Evolutionary conservation across 2,113 vertebrate genomes (phyloP).

Genomic region (Mustela lutreola): DNA sequence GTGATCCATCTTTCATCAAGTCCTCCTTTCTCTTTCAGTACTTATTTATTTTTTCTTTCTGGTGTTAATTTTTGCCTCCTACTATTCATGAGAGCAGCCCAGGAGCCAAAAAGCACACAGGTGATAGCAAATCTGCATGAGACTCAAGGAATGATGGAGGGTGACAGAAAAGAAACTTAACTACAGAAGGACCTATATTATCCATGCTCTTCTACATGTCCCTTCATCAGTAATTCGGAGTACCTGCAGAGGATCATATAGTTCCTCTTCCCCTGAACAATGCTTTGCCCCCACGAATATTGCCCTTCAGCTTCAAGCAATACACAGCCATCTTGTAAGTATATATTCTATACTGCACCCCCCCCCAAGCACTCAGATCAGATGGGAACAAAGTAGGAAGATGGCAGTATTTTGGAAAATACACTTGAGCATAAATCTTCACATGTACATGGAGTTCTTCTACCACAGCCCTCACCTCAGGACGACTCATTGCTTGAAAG

Average conservation of each 20-base stretch:
- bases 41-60: background rate
- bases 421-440: background rate
- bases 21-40: background rate
- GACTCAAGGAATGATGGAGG: background rate
- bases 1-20: background rate
- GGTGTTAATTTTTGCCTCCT: background rate
- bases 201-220: background rate
- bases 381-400: background rate
- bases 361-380: background rate
- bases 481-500: background rate
- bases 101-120: background rate
- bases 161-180: background rate
- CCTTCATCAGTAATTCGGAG: background rate
- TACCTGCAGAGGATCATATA: background rate
- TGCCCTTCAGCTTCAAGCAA: background rate
- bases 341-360: accelerated
- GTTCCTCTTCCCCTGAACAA: background rate
- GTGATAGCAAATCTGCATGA: background rate
- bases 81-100: background rate
- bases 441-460: background rate
- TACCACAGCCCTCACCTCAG: background rate
- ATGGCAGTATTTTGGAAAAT: background rate
- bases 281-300: background rate
- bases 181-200: background rate
- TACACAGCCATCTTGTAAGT: background rate